phyloP scores from a whole-genome alignment of 1,140 invertebrate species.

The Chironomus striatipennis region DNA sequence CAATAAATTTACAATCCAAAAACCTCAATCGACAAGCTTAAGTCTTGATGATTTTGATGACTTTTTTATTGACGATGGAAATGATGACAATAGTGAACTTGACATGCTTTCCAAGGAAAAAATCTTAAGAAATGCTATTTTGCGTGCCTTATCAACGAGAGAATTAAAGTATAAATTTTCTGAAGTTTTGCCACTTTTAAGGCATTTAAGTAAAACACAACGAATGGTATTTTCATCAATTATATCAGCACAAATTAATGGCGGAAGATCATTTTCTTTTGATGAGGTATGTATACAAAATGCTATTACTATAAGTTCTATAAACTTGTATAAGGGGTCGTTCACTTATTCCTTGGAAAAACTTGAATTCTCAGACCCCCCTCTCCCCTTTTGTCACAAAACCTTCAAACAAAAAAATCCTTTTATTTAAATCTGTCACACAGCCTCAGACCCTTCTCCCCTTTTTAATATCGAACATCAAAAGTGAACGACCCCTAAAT shows the following conservation, averaged over 20 bases:
- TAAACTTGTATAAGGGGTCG: too few relatives aligned
- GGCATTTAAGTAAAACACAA: slow-evolving; percentile 50
- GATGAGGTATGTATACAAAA: slow-evolving; percentile 40
- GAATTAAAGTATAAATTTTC: slow-evolving; percentile 45
- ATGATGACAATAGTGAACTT: background rate
- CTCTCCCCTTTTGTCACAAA: too few relatives aligned
- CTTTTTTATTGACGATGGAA: slow-evolving; percentile 18
- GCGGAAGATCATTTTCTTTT: slow-evolving; percentile 41
- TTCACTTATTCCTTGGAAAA: too few relatives aligned
- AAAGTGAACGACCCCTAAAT: too few relatives aligned
- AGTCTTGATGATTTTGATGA: background rate
- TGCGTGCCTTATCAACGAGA: slow-evolving; percentile 42
- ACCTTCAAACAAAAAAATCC: too few relatives aligned
- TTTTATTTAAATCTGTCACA: too few relatives aligned
- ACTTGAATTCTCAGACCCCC: too few relatives aligned
- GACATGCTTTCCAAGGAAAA: slow-evolving; percentile 21
- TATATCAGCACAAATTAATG: slow-evolving; percentile 50
- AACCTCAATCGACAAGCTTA: background rate
- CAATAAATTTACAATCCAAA: background rate
- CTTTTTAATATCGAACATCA: too few relatives aligned
- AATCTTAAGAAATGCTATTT: slow-evolving; percentile 39
- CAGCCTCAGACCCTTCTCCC: too few relatives aligned
- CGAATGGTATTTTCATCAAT: slow-evolving; percentile 49
- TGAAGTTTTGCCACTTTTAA: slow-evolving; percentile 53
- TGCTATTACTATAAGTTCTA: background rate